Evolutionary conservation across 1,140 invertebrate genomes (phyloP).

Genomic region (Theocolax elegans): DNA sequence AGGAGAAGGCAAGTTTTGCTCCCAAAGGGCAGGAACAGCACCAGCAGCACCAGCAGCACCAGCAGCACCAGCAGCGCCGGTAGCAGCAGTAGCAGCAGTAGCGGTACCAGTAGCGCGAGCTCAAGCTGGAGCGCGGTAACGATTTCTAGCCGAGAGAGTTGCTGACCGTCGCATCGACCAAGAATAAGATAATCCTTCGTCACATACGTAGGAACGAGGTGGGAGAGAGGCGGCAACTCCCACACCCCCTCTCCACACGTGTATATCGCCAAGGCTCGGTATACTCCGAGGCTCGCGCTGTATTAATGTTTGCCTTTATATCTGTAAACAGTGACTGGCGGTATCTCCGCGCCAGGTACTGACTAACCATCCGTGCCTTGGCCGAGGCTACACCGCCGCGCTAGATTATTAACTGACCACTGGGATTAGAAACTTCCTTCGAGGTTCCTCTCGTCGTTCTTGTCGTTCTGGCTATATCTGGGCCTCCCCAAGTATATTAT

Average conservation of each 20-base stretch:
- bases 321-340: conserved; percentile 62
- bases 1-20: conserved; percentile 22
- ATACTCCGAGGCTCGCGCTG: conserved; percentile 43
- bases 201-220: conserved; percentile 49
- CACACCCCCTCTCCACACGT: background rate
- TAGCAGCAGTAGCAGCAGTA: too few relatives aligned
- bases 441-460: conserved; percentile 40
- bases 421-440: conserved; percentile 63
- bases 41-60: background rate
- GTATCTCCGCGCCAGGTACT: conserved; percentile 53
- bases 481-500: conserved; percentile 39
- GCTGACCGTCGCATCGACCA: conserved; percentile 55
- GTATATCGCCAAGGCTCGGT: background rate
- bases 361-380: conserved; percentile 51
- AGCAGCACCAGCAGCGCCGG: too few relatives aligned
- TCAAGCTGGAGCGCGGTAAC: too few relatives aligned
- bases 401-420: conserved; percentile 63
- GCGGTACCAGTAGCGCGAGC: too few relatives aligned
- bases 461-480: conserved; percentile 27
- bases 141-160: conserved; percentile 32
- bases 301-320: conserved; percentile 67
- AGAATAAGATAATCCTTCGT: conserved; percentile 65
- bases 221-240: conserved; percentile 12
- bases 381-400: conserved; percentile 44
- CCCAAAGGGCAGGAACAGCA: conserved; percentile 26